Conservation (phyloP, 1,140 invertebrate genomes). For the Drosophila tani region DNA sequence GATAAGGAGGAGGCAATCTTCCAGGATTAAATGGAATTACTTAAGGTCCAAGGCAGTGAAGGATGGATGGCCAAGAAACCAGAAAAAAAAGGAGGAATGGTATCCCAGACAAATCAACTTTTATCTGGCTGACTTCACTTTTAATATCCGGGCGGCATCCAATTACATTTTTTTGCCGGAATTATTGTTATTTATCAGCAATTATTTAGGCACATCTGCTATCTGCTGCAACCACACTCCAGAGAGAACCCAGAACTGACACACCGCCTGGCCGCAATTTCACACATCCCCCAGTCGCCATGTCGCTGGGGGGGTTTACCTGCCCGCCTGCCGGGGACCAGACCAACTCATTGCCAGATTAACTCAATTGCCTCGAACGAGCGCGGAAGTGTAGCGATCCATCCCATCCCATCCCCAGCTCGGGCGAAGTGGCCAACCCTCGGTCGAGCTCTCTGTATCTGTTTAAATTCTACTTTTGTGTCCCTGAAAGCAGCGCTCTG, state of each 20-base stretch:
- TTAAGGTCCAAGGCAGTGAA: conserved; percentile 5
- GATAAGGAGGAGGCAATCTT: conserved; percentile 17
- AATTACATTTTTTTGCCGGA: conserved; percentile 32
- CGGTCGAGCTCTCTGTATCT: conserved; percentile 58
- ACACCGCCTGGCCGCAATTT: conserved; percentile 30
- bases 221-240: conserved; percentile 55
- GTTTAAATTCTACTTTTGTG: conserved; percentile 78
- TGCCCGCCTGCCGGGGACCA: conserved; percentile 41
- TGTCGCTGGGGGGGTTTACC: conserved; percentile 38
- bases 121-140: conserved; percentile 38
- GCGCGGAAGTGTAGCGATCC: conserved; percentile 62
- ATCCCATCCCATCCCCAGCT: conserved; percentile 53
- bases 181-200: conserved; percentile 64
- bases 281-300: conserved; percentile 70
- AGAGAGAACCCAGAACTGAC: conserved; percentile 22
- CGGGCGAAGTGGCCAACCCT: conserved; percentile 16
- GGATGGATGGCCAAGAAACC: not conserved
- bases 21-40: conserved; percentile 24
- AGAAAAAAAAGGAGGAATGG: not conserved
- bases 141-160: conserved; percentile 37
- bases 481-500: conserved; percentile 28
- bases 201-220: conserved; percentile 62
- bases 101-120: conserved; percentile 33
- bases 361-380: conserved; percentile 74
- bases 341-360: conserved; percentile 75